Evolutionary conservation across 1,140 invertebrate species (phyloP).

Genomic region (Sycophaga agraensis): DNA sequence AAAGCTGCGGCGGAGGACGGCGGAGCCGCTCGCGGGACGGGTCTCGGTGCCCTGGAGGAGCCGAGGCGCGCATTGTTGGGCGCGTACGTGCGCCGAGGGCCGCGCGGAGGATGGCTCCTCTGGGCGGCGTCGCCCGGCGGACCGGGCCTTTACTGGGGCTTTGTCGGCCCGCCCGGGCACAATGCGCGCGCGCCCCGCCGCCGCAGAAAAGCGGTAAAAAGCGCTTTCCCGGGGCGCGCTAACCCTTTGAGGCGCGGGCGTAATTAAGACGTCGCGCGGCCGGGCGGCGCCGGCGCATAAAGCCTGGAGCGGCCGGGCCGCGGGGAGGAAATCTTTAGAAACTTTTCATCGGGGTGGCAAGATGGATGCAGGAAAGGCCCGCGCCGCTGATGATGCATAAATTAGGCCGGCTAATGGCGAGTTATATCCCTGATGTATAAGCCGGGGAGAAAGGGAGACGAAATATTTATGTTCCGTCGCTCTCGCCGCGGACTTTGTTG

Average conservation of each 20-base stretch:
- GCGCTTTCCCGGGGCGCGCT: background rate
- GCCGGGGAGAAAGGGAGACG: background rate
- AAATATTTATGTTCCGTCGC: slow-evolving; percentile 23
- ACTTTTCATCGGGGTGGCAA: slow-evolving; percentile 26
- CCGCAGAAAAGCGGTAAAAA: too few relatives aligned
- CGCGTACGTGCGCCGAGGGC: too few relatives aligned
- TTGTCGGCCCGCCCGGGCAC: too few relatives aligned
- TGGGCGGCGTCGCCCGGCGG: too few relatives aligned
- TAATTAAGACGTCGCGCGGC: slow-evolving; percentile 22
- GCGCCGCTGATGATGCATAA: slow-evolving; percentile 35
- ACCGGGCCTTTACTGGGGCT: too few relatives aligned
- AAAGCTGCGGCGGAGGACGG: too few relatives aligned
- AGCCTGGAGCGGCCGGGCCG: background rate
- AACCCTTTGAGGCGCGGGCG: slow-evolving; percentile 3
- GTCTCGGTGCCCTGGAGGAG: too few relatives aligned
- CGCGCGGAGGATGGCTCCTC: too few relatives aligned
- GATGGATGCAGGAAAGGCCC: slow-evolving; percentile 29
- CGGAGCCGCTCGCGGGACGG: too few relatives aligned
- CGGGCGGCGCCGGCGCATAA: background rate
- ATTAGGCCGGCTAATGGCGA: slow-evolving; percentile 31
- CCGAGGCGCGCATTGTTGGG: too few relatives aligned
- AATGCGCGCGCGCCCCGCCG: too few relatives aligned
- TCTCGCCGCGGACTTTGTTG: background rate
- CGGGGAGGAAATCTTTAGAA: slow-evolving; percentile 39
- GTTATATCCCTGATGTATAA: slow-evolving; percentile 15